Conservation (phyloP, 2,888 invertebrate species). For the Scelioninae gen. 2 region DNA sequence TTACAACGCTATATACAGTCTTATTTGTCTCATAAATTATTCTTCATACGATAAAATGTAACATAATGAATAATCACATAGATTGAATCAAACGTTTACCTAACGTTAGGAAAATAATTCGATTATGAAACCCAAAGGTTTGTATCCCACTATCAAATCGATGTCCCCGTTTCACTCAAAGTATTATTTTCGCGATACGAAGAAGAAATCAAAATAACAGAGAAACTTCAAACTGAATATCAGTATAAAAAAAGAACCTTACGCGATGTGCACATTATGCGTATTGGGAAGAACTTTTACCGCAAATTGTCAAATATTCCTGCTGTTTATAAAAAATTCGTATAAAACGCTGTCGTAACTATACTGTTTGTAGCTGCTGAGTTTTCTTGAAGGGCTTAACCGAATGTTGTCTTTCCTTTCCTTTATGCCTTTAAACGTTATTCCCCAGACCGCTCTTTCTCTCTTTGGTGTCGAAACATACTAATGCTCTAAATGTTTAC, state of each 20-base stretch:
- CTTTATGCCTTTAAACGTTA: neutral
- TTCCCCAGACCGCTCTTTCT: conserved; percentile 37
- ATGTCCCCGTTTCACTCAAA: conserved; percentile 44
- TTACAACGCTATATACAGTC: no score
- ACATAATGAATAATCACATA: conserved; percentile 6
- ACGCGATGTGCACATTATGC: conserved; percentile 61
- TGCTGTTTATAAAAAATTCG: conserved; percentile 66
- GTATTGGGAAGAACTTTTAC: conserved; percentile 67
- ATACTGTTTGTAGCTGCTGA: conserved; percentile 62
- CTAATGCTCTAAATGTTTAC: conserved; percentile 29
- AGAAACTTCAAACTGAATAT: conserved; percentile 37
- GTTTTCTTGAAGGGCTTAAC: conserved; percentile 63
- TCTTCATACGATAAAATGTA: neutral
- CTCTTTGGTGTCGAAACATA: conserved; percentile 63
- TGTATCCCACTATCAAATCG: conserved; percentile 41
- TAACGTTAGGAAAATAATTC: no score
- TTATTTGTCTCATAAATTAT: conserved; percentile 4
- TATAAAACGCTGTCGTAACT: conserved; percentile 62
- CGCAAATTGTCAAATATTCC: conserved; percentile 61
- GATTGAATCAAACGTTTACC: conserved; percentile 10
- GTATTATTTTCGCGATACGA: conserved; percentile 47
- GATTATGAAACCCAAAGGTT: no score
- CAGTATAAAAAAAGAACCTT: conserved; percentile 42
- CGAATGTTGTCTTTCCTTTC: conserved; percentile 58
- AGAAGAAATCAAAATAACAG: conserved; percentile 18